Evolutionary conservation across 2,888 invertebrate species (phyloP).

Genomic region (Cloeon dipterum): DNA sequence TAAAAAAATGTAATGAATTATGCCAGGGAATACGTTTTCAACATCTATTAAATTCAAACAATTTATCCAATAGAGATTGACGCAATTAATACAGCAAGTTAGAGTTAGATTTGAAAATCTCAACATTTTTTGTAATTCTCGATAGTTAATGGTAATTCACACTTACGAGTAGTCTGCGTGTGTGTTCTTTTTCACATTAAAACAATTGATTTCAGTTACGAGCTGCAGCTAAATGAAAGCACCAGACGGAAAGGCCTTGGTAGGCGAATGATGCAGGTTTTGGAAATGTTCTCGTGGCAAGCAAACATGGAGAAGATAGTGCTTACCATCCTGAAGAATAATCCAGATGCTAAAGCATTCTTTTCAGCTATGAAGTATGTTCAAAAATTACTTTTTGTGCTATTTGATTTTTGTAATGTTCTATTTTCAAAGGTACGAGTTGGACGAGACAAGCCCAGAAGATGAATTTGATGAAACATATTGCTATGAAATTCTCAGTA

Average conservation of each 20-base stretch:
- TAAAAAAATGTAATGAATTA: too few relatives aligned
- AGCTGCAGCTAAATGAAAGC: slow-evolving; percentile 52
- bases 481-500: slow-evolving; percentile 38
- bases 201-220: slow-evolving; percentile 64
- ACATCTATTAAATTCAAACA: too few relatives aligned
- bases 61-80: too few relatives aligned
- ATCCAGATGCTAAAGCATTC: slow-evolving; percentile 44
- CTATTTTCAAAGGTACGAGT: slow-evolving; percentile 23
- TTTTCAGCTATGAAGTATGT: slow-evolving; percentile 51
- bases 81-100: too few relatives aligned
- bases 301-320: slow-evolving; percentile 60
- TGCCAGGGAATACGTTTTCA: too few relatives aligned
- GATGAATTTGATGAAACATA: slow-evolving; percentile 27
- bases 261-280: slow-evolving; percentile 50
- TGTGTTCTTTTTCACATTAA: too few relatives aligned
- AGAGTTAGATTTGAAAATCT: too few relatives aligned
- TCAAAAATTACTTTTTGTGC: neutral
- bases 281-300: slow-evolving; percentile 50
- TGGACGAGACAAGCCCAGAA: slow-evolving; percentile 44
- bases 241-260: slow-evolving; percentile 61
- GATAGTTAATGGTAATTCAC: too few relatives aligned
- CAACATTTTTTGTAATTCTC: too few relatives aligned
- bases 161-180: too few relatives aligned
- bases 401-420: neutral
- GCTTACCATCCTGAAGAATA: slow-evolving; percentile 60